Conservation (phyloP, 2,797 vertebrate genomes). For the Silurus aristotelis region DNA sequence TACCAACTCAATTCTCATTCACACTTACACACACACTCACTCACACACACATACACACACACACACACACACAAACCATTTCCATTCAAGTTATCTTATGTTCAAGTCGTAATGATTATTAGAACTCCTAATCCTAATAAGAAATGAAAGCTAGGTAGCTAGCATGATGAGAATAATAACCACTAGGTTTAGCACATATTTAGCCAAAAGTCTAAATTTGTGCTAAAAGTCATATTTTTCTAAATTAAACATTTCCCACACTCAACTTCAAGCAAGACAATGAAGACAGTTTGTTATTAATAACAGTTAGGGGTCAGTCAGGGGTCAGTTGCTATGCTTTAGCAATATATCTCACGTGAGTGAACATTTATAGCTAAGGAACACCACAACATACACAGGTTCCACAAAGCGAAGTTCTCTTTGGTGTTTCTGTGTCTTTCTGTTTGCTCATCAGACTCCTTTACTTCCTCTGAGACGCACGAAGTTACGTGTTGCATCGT, state of each 20-base stretch:
- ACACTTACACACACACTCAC: slow-evolving; percentile 32
- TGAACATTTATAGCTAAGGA: not conserved
- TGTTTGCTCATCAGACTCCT: not conserved
- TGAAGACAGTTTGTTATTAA: not conserved
- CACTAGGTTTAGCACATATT: not conserved
- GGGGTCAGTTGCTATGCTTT: not conserved
- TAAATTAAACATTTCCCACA: too few relatives aligned
- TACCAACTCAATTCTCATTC: slow-evolving; percentile 51
- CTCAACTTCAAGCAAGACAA: not conserved
- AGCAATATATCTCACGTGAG: not conserved
- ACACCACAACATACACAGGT: too few relatives aligned
- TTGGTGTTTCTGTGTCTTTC: not conserved
- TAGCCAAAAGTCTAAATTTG: not conserved
- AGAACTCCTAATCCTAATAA: not conserved
- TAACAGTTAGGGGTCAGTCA: too few relatives aligned
- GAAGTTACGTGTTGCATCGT: not conserved
- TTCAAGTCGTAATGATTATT: not conserved
- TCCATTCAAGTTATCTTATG: not conserved
- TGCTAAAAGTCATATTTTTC: too few relatives aligned
- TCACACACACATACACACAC: slow-evolving; percentile 21
- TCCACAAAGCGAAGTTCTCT: not conserved
- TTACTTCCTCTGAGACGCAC: not conserved
- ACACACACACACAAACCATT: not conserved
- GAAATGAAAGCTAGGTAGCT: not conserved
- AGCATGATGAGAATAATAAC: not conserved